phyloP scores from a whole-genome alignment of 2,888 invertebrate species.

The Synergus japonicus region DNA sequence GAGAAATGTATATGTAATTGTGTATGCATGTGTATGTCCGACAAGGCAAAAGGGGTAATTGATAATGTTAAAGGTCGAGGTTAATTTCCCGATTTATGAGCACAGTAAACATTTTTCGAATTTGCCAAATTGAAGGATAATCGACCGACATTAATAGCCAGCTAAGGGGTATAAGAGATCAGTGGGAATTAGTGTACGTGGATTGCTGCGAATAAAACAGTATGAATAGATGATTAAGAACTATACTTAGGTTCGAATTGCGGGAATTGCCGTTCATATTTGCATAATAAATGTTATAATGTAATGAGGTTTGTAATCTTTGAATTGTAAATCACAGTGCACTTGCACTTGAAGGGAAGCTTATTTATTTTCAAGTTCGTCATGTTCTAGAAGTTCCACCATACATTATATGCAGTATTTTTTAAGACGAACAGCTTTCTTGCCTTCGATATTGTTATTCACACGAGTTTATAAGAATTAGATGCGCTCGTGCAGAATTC shows the following conservation, averaged over 20 bases:
- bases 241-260: not conserved
- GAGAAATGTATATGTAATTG: not conserved
- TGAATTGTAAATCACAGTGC: too few species aligned
- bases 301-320: too few species aligned
- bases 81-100: constrained; percentile 75
- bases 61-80: constrained; percentile 73
- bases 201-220: constrained; percentile 43
- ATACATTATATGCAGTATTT: too few species aligned
- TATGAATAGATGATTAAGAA: not conserved
- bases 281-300: not conserved
- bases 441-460: not conserved
- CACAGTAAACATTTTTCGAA: constrained; percentile 66
- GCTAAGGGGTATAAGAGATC: constrained; percentile 42
- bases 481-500: not conserved
- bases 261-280: not conserved
- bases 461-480: not conserved
- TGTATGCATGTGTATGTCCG: not conserved
- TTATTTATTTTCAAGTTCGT: too few species aligned
- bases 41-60: constrained; percentile 63
- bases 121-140: constrained; percentile 69
- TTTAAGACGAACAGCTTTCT: not conserved
- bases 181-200: constrained; percentile 53
- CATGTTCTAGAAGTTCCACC: not conserved
- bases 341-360: too few species aligned
- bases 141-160: constrained; percentile 57